Evolutionary conservation across 2,888 invertebrate species (phyloP).

Genomic region (Tetanocera ferruginea): DNA sequence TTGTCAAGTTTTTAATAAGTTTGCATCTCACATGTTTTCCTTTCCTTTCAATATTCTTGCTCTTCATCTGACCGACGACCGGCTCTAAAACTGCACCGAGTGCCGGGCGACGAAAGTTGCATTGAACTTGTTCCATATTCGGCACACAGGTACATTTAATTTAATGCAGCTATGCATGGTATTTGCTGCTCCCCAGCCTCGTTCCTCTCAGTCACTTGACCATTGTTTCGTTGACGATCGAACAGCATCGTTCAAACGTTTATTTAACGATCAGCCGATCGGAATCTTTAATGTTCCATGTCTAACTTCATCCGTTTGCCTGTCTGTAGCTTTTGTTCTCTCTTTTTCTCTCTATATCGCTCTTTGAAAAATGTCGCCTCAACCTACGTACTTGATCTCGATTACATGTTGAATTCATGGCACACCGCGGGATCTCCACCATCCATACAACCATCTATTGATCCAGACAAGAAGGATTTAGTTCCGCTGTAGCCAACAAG

Average conservation of each 20-base stretch:
- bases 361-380: slow-evolving; percentile 32
- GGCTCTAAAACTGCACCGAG: background rate
- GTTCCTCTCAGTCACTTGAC: background rate
- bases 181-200: background rate
- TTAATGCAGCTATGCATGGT: slow-evolving; percentile 17
- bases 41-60: background rate
- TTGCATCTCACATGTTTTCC: background rate
- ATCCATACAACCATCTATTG: background rate
- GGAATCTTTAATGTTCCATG: slow-evolving; percentile 16
- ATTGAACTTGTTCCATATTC: slow-evolving; percentile 15
- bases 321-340: background rate
- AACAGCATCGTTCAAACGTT: background rate
- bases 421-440: background rate
- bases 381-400: slow-evolving; percentile 36
- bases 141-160: slow-evolving; percentile 10
- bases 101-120: background rate
- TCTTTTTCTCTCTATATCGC: background rate
- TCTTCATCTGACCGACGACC: background rate
- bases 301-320: background rate
- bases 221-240: background rate
- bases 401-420: slow-evolving; percentile 31
- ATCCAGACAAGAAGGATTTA: background rate
- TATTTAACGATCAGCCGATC: slow-evolving; percentile 6
- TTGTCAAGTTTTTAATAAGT: background rate
- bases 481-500: background rate